These are phyloP conservation scores for Neelides sp. DNA, from an alignment of 1,140 invertebrate species.

Conservation along the genomic window DNA sequence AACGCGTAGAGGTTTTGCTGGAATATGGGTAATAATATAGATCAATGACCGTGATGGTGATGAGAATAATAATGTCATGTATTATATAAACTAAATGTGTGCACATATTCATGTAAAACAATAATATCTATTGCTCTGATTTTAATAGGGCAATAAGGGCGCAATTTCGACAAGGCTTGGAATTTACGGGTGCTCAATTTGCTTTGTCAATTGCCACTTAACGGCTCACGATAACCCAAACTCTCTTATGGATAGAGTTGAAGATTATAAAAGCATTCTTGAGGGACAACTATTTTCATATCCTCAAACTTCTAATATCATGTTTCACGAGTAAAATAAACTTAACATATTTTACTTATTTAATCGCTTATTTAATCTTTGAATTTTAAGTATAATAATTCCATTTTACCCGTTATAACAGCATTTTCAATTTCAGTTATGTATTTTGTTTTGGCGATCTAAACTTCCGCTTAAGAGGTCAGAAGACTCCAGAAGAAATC, in stretches of 20 bases:
- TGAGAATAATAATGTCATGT: too few species aligned
- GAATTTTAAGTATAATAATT: neutral
- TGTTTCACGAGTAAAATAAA: conserved; percentile 70
- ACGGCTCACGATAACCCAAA: conserved; percentile 72
- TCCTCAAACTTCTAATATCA: conserved; percentile 66
- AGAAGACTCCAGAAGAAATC: conserved; percentile 53
- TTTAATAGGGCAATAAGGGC: conserved; percentile 83
- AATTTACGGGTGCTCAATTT: conserved; percentile 70
- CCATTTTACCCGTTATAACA: too few species aligned
- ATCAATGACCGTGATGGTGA: neutral
- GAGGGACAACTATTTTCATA: conserved; percentile 38
- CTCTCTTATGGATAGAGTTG: conserved; percentile 63
- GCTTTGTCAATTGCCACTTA: conserved; percentile 76
- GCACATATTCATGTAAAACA: neutral
- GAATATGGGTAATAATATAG: conserved; percentile 57
- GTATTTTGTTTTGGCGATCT: conserved; percentile 91
- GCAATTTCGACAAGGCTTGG: conserved; percentile 74
- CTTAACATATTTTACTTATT: conserved; percentile 16
- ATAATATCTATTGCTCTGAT: conserved; percentile 14
- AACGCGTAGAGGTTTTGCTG: conserved; percentile 73
- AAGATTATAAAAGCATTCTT: conserved; percentile 70
- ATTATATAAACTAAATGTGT: too few species aligned
- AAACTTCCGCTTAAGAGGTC: conserved; percentile 69
- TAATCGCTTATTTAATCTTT: neutral
- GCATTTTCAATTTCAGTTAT: conserved; percentile 51